Evolutionary conservation across 2,113 vertebrate genomes (phyloP), one percentile per base, ranked within the genome.

Genomic region (Circaetus cinerascens): DNA sequence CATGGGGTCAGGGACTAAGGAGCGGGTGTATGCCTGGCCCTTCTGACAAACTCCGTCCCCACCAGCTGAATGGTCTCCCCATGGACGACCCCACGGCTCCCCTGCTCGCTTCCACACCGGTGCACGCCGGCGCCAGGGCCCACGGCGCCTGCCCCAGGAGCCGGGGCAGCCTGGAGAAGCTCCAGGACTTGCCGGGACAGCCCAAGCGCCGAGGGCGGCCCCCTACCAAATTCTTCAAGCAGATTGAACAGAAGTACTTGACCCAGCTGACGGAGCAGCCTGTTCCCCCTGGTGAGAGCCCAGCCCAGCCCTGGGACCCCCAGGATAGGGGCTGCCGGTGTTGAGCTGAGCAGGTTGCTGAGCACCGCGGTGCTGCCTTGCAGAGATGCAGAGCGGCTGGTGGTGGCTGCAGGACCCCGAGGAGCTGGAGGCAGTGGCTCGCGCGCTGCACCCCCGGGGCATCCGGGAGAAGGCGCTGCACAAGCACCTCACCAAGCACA

Each of bases 401-500:
- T 99, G 99, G 99, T 99, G 99, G 99, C 98, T 99, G 96, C 98
- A 95, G 97, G 98, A 99, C 45, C 98, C 99, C 26, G 99, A 98
- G 74, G 99, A 99, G 73, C 96, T 99, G 76, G 98, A 98, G 36
- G 97, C 88, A 11, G 98, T 98, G 69, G 97, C 99, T 32, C 98
- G 99, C 55, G 98, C 98, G 7, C 98, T 99, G 32, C 99, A 99
- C 86, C 99, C 99, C 1, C 98, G 99, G 15, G 99, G 99, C 40
- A 98, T 99, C 91, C 98, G 99, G 38, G 99, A 99, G 97, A 99
- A 98, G 69, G 98, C 98, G 3, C 98, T 99, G 88, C 99, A 99
- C 97, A 99, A 99, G 93, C 99, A 99, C 97, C 98, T 99, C 78
- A 98, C 97, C 96, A 99, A 99, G 97, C 99, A 99, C 98, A 98